Base-by-base conservation (phyloP, 2,113 vertebrate genomes). In the Oenanthe melanoleuca region DNA sequence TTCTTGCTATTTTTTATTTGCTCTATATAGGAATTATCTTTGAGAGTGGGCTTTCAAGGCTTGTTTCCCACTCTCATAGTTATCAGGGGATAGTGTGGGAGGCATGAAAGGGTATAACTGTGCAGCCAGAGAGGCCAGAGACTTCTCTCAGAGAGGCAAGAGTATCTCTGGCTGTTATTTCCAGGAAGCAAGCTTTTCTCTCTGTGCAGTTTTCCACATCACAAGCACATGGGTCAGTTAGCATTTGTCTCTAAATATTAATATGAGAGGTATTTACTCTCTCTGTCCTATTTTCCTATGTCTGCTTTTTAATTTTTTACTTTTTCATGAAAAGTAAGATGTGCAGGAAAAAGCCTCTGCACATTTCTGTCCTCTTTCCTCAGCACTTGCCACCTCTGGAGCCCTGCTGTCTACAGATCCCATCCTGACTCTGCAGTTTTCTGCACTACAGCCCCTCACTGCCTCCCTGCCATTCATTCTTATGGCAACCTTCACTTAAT, bases 161-260 rank as follows among this genome's bases (percentile, higher is more conserved):
- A 49, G 19, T 25, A 7, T 70, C 31, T 70, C 38, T 29, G 40
- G 28, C 11, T 86, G 63, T 33, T 21, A 34, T 72, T 92, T 90
- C 8, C 21, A 74, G 34, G 47, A 21, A 91, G 22, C 26, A 56
- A 53, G 11, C 9, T 70, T 50, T 75, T 89, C 14, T 73, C 13
- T 20, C 12, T 20, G 0, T 61, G 25, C 12, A 37, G 15, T 53
- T 89, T 92, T 92, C 52, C 11, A 29, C 8, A 33, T 50, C 10
- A 11, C 0, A 0, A n/a, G 22, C 17, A 4, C 0, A 2, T 61
- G 25, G 29, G 14, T 65, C 38, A 60, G 37, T 77, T 61, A 66
- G 8, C 15, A 47, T 50, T 80, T 31, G 7, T 74, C 20, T 84
- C 22, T 69, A 56, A 60, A 34, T 45, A 63, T 26, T 37, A 75